Percentiles rank a stretch among this genome's conserved stretches.
phyloP scores from a whole-genome alignment of 1,140 invertebrate genomes.

The Lasioglossum albipes region DNA sequence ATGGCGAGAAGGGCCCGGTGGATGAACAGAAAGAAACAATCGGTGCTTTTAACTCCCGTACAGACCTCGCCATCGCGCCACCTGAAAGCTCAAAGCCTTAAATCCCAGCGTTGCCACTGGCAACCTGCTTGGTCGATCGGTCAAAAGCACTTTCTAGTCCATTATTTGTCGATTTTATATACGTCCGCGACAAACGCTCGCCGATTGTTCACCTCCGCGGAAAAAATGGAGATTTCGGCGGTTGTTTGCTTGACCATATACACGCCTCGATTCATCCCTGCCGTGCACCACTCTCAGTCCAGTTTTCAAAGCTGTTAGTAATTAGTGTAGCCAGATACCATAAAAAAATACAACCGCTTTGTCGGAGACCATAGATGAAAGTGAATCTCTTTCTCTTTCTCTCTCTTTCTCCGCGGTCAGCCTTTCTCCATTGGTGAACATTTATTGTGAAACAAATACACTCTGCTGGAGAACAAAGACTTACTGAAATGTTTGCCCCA shows the following conservation, averaged over 20 bases:
- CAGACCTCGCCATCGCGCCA: constrained; percentile 24
- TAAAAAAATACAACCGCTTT: background rate
- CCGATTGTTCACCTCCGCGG: background rate
- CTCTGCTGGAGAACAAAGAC: background rate
- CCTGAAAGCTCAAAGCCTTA: constrained; percentile 60
- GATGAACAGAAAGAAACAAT: constrained; percentile 22
- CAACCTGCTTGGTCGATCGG: constrained; percentile 74
- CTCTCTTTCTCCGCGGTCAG: no score
- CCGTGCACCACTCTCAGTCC: no score
- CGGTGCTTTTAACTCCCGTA: constrained; percentile 50
- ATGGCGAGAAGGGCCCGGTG: no score
- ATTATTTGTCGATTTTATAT: constrained; percentile 62
- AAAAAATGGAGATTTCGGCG: background rate
- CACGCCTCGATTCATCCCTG: background rate
- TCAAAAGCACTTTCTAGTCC: constrained; percentile 60
- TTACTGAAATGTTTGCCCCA: background rate
- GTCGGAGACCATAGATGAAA: background rate
- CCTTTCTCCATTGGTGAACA: no score
- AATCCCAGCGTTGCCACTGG: constrained; percentile 68
- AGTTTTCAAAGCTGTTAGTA: background rate
- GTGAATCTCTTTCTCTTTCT: no score
- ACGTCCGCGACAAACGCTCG: constrained; percentile 17
- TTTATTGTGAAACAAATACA: background rate
- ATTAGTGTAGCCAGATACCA: background rate
- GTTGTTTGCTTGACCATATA: background rate